These are phyloP conservation scores for Eulemur mongoz DNA, from an alignment of 2,797 vertebrate genomes.

Conservation along the genomic window DNA sequence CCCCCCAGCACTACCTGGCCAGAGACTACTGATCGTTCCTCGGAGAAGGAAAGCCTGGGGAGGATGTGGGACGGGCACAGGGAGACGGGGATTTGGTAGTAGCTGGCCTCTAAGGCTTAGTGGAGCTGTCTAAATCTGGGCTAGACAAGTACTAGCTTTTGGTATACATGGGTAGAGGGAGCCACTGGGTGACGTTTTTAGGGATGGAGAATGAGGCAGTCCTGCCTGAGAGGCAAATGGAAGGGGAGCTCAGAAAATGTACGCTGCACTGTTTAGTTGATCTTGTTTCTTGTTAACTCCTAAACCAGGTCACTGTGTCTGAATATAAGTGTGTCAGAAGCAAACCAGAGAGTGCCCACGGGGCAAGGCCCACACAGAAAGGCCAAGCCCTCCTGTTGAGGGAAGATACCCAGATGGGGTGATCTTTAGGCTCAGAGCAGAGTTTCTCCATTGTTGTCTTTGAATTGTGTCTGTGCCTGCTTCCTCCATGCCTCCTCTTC, in stretches of 20 bases:
- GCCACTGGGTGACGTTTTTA: background rate
- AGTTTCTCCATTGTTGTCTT: background rate
- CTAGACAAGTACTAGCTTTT: background rate
- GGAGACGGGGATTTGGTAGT: background rate
- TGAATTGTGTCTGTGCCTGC: background rate
- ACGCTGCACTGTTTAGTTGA: background rate
- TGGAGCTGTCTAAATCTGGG: background rate
- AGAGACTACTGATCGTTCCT: background rate
- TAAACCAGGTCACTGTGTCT: background rate
- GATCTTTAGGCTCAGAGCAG: background rate
- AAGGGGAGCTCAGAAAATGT: background rate
- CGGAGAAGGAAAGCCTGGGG: background rate
- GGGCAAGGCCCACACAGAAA: background rate
- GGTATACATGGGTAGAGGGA: background rate
- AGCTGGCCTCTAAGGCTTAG: background rate
- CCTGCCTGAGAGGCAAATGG: background rate
- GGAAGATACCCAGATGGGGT: background rate
- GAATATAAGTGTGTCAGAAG: background rate
- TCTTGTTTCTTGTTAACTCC: background rate
- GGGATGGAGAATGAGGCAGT: background rate
- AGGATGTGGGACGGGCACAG: rapidly evolving
- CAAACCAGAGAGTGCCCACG: background rate
- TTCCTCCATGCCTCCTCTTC: background rate
- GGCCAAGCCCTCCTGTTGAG: background rate
- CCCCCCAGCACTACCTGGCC: background rate